Evolutionary conservation across 2,888 invertebrate genomes (phyloP), one percentile per base, ranked within the genome.

Genomic region (Eupeodes luniger): DNA sequence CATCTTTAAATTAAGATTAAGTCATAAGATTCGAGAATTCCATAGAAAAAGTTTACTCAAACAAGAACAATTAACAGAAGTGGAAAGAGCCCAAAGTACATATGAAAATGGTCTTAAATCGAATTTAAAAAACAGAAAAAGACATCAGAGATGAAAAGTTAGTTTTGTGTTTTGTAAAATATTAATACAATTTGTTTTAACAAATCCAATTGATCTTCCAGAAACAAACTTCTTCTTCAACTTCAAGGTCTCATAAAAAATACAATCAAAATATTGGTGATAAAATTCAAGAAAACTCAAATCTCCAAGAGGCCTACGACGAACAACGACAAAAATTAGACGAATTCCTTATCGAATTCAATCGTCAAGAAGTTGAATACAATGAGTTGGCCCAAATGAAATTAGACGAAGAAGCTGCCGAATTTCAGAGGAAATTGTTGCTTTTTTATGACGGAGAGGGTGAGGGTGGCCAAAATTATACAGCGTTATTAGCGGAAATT

Each of bases 251-350:
- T 92, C 10, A 86, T 93, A 1, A 92, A 90, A 93, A 92, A 89
- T 94, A 92, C 76, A 93, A 93, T 74, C 89, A 90, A 51, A 90
- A 91, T 47, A 92, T 94, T 78, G 91, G 91, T 4, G 92, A 93
- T 5, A 92, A 92, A 87, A 90, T 91, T 27, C 78, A 89, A 10
- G 92, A 93, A 84, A 91, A 92, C 49, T 36, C 91, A 4, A 72
- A 90, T 4, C 86, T 94, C 0, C 86, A 90, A 57, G 90, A 91
- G 3, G 79, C 90, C 27, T 90, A 91, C 34, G 87, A 91, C 9
- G 86, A 79, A 11, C 90, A 91, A 6, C 90, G 91, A 4, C 77
- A 84, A n/a, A 67, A 89, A 1, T 90, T 92, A 0, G 90, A 92
- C 10, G 88, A 91, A 3, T 93, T 91, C 55, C 90, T 92, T 84